These are phyloP conservation scores for Fukomys damarensis DNA, from an alignment of 2,113 vertebrate species.

Conservation along the genomic window DNA sequence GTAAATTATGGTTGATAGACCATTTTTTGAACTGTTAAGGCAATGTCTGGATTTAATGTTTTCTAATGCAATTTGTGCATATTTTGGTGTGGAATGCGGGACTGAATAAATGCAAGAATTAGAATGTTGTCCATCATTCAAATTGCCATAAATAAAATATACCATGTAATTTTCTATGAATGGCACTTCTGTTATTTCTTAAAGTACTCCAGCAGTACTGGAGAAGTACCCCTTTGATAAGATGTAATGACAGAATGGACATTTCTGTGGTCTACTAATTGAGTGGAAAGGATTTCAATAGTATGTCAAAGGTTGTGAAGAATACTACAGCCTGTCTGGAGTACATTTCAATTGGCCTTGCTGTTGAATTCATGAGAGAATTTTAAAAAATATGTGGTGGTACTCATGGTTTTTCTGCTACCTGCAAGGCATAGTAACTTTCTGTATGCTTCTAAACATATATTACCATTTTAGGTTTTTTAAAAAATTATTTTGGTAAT, in stretches of 20 bases:
- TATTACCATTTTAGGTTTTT: not conserved
- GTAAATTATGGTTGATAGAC: not conserved
- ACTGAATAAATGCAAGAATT: not conserved
- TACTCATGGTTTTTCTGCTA: not conserved
- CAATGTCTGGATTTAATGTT: not conserved
- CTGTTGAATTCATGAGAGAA: not conserved
- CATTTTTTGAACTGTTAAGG: not conserved
- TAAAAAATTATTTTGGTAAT: not conserved
- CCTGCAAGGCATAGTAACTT: not conserved
- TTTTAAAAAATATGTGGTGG: not conserved
- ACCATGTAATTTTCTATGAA: constrained; percentile 33
- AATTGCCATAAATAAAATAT: constrained; percentile 57
- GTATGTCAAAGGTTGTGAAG: not conserved
- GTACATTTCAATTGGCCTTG: constrained; percentile 26
- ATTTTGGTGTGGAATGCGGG: not conserved
- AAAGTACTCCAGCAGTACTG: not conserved
- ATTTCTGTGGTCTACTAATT: constrained; percentile 22
- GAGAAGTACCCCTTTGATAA: constrained; percentile 65
- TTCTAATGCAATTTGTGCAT: not conserved
- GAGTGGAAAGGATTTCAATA: not conserved
- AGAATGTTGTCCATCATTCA: not conserved
- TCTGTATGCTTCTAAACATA: not conserved
- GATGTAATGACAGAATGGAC: not conserved
- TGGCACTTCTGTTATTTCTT: constrained; percentile 71
- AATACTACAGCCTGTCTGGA: not conserved